phyloP scores from a whole-genome alignment of 2,888 invertebrate genomes.

The Drosophila meridionalis region DNA sequence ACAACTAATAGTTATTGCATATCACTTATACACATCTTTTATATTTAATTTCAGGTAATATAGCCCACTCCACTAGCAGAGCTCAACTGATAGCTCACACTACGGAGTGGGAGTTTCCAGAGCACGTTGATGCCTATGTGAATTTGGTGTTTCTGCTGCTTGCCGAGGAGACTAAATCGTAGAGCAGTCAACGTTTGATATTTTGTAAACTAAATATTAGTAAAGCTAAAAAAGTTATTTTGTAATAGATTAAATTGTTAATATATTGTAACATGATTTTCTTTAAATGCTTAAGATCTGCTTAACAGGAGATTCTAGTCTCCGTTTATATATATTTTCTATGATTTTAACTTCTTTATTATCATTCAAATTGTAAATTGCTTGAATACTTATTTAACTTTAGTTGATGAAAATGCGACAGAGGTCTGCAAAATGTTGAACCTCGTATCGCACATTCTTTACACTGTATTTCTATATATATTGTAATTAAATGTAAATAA shows the following conservation, averaged over 20 bases:
- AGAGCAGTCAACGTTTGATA: background rate
- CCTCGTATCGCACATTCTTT: background rate
- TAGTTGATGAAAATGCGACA: background rate
- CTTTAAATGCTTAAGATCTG: background rate
- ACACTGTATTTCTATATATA: background rate
- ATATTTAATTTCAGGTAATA: slow-evolving; percentile 16
- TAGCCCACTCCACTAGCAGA: slow-evolving; percentile 77
- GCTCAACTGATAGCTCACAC: slow-evolving; percentile 72
- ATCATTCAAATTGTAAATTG: background rate
- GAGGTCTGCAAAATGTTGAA: background rate
- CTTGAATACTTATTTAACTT: slow-evolving; percentile 1
- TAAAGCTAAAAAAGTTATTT: background rate
- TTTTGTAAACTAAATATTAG: background rate
- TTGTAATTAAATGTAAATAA: background rate
- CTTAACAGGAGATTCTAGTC: background rate
- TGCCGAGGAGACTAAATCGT: slow-evolving; percentile 69
- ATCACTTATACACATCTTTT: background rate
- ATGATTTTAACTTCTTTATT: background rate
- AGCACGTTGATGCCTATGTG: slow-evolving; percentile 74
- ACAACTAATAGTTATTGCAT: background rate
- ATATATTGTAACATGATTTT: background rate
- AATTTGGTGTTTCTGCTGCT: slow-evolving; percentile 73
- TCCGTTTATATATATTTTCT: background rate
- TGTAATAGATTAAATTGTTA: background rate
- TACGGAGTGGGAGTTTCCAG: slow-evolving; percentile 82